Conservation (phyloP, 2,888 invertebrate genomes). For the Drosophila kokeensis region DNA sequence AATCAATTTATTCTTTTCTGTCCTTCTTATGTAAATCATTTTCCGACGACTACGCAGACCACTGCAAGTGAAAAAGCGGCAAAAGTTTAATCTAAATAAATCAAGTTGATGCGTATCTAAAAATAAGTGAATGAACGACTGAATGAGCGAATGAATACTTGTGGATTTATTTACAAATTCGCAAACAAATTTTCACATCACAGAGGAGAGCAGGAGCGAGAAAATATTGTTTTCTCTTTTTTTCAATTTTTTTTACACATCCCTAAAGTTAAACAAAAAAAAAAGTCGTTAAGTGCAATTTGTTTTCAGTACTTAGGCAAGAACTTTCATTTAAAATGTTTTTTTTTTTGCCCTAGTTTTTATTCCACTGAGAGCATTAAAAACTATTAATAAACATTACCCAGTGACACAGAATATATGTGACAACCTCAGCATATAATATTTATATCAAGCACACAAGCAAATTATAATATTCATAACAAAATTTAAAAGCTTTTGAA, state of each 20-base stretch:
- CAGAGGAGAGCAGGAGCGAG: conserved; percentile 12
- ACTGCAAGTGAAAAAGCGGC: conserved; percentile 46
- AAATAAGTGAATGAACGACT: conserved; percentile 52
- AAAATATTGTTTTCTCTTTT: conserved; percentile 2
- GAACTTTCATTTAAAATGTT: background rate
- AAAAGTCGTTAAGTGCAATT: conserved; percentile 37
- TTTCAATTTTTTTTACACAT: background rate
- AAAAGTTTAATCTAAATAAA: conserved; percentile 79
- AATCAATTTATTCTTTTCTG: conserved; percentile 82
- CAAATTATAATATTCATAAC: conserved; percentile 72
- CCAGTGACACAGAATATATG: conserved; percentile 30
- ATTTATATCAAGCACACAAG: conserved; percentile 60
- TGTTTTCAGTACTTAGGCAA: conserved; percentile 22
- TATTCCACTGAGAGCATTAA: conserved; percentile 42
- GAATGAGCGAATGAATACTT: conserved; percentile 57
- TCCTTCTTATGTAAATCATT: conserved; percentile 81
- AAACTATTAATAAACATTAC: conserved; percentile 57
- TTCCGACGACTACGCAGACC: conserved; percentile 49
- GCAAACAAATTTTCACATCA: conserved; percentile 77
- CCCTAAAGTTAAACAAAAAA: conserved; percentile 33
- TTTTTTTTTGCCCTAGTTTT: conserved; percentile 15
- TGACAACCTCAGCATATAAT: conserved; percentile 59
- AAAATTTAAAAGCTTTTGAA: conserved; percentile 72
- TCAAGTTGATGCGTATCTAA: conserved; percentile 80
- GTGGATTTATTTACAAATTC: conserved; percentile 80